These are phyloP conservation scores for Agrochola circellaris DNA, from an alignment of 2,888 invertebrate species.

Conservation along the genomic window DNA sequence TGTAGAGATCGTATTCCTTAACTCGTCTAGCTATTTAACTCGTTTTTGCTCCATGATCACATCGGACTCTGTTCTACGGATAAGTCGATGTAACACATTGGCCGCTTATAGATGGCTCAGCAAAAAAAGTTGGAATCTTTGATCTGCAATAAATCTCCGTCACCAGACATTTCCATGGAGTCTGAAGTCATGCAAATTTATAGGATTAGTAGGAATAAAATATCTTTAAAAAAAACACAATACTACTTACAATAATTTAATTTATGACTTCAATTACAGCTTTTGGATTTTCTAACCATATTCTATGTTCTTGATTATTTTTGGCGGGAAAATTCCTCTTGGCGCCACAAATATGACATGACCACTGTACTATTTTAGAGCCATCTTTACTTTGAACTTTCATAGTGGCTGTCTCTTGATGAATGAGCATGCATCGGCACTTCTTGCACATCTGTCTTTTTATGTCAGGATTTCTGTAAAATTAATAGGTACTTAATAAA, in stretches of 20 bases:
- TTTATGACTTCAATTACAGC: conserved; percentile 86
- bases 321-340: conserved; percentile 76
- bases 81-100: neutral
- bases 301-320: conserved; percentile 80
- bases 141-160: neutral
- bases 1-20: no score
- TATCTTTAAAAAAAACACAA: conserved; percentile 21
- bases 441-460: conserved; percentile 91
- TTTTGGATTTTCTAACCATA: conserved; percentile 90
- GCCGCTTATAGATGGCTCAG: neutral
- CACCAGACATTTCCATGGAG: neutral
- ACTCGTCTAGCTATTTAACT: no score
- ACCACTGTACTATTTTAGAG: conserved; percentile 84
- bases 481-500: neutral
- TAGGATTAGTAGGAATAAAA: neutral
- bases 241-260: conserved; percentile 50
- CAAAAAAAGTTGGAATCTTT: neutral
- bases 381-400: conserved; percentile 86
- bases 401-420: conserved; percentile 88
- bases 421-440: conserved; percentile 89
- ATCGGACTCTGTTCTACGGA: no score
- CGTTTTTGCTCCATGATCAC: no score
- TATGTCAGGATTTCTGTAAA: conserved; percentile 90
- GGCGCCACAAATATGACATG: conserved; percentile 82
- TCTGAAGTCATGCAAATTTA: neutral